Evolutionary conservation across 2,797 vertebrate species (phyloP), one percentile per base, ranked within the genome.

Genomic region (Gymnothorax javanicus): DNA sequence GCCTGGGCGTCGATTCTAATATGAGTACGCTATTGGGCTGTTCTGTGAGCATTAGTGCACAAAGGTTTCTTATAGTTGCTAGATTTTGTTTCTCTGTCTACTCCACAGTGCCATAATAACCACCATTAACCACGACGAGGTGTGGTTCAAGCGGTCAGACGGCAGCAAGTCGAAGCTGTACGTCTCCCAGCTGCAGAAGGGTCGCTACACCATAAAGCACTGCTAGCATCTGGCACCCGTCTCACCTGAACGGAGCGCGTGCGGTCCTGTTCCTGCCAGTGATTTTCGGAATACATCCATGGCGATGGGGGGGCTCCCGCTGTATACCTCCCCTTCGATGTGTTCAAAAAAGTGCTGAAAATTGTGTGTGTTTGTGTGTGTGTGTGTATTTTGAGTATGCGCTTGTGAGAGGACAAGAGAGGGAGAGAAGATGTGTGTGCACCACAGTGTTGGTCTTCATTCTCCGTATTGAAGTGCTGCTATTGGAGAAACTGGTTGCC

Each of bases 141-240:
- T 97, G 91, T 97, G 96, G 96, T 96, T 96, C 95, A 97, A 97
- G 94, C 95, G 96, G 89, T 94, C 95, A 25, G 96, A 97, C 93
- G 96, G 96, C 95, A 97, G 95, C 95, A 97, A 97, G 93, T 97
- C 96, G 86, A 97, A 97, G 93, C 94, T 97, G 84, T 97, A 97
- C 90, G 97, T 97, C 94, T 97, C 96, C 89, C 96, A 97, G 90
- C 94, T 97, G 87, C 96, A 97, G 91, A 97, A 97, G 95, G 96
- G 96, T 93, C 97, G 96, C 95, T 97, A 97, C 75, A 96, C 96
- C 90, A 97, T 97, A 94, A 97, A 96, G 4, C 96, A 96, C 81
- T 85, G 87, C n/a, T 89, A 88, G 73, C 75, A 27, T 20, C 64
- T 69, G 4, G 59, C 9, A 8, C 33, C 5, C 11, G 23, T 2